Evolutionary conservation across 1,140 invertebrate species (phyloP).

Genomic region (Ditylenchus dipsaci): DNA sequence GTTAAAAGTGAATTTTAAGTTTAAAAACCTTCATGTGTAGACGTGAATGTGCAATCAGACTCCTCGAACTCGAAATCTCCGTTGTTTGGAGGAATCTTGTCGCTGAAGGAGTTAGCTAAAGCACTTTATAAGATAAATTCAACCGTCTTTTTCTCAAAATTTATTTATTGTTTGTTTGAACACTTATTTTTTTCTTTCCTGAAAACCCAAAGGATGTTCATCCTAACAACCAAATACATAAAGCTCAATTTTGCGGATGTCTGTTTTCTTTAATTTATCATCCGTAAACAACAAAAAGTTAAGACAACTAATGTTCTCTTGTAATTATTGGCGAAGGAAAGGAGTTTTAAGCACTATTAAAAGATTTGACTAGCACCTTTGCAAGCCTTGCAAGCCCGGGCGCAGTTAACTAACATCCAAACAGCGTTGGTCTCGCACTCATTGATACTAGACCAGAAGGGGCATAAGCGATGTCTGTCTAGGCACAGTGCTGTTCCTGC

Average conservation of each 20-base stretch:
- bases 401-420: slow-evolving; percentile 56
- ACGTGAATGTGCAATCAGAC: slow-evolving; percentile 52
- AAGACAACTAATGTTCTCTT: too few species aligned
- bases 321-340: too few species aligned
- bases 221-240: too few species aligned
- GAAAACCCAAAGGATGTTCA: too few species aligned
- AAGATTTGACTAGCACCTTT: too few species aligned
- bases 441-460: slow-evolving; percentile 53
- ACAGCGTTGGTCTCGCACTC: slow-evolving; percentile 56
- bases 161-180: too few species aligned
- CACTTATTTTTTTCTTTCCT: too few species aligned
- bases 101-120: slow-evolving; percentile 41
- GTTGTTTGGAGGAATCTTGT: slow-evolving; percentile 34
- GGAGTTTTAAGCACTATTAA: neutral
- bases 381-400: slow-evolving; percentile 50
- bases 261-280: too few species aligned
- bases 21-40: slow-evolving; percentile 52
- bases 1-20: neutral
- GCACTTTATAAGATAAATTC: slow-evolving; percentile 4
- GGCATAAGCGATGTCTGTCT: slow-evolving; percentile 52
- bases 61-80: slow-evolving; percentile 52
- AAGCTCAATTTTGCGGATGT: neutral
- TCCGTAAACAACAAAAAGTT: too few species aligned
- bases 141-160: too few species aligned
- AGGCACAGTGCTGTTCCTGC: slow-evolving; percentile 47